Conservation (phyloP, 2,888 invertebrate species). For the Invenusta paracnida region DNA sequence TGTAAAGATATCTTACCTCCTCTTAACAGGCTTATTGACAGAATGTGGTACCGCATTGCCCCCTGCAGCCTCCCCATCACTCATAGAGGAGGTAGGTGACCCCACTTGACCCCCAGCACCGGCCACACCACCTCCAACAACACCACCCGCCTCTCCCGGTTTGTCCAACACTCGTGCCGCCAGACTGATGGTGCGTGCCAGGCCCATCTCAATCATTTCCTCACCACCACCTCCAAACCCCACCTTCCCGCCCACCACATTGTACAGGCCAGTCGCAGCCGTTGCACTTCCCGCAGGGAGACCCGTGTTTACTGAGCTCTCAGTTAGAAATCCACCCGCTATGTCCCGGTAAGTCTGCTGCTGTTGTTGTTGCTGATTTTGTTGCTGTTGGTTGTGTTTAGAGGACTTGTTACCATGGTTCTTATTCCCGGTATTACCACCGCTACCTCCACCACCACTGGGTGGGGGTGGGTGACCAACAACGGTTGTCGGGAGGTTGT, state of each 20-base stretch:
- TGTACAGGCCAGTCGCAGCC: background rate
- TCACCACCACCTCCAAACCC: background rate
- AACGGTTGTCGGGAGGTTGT: background rate
- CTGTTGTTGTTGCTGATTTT: background rate
- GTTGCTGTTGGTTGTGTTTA: background rate
- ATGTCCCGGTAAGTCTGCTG: slow-evolving; percentile 10
- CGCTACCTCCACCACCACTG: background rate
- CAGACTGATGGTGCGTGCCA: background rate
- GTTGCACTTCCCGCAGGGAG: background rate
- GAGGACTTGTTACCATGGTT: background rate
- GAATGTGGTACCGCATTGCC: background rate
- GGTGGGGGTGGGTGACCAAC: background rate
- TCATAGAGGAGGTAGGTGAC: background rate
- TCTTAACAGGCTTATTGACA: background rate
- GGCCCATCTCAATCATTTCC: slow-evolving; percentile 14
- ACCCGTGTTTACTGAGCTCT: background rate
- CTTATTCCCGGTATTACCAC: no score
- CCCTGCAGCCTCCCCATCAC: background rate
- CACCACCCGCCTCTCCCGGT: background rate
- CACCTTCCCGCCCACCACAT: slow-evolving; percentile 3
- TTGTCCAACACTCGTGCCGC: slow-evolving; percentile 10
- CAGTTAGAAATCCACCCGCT: background rate
- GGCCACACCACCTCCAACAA: background rate
- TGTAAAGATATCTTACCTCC: background rate
- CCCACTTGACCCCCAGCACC: background rate